phyloP scores from a whole-genome alignment of 2,113 vertebrate species.

The Gnathonemus longibarbis region DNA sequence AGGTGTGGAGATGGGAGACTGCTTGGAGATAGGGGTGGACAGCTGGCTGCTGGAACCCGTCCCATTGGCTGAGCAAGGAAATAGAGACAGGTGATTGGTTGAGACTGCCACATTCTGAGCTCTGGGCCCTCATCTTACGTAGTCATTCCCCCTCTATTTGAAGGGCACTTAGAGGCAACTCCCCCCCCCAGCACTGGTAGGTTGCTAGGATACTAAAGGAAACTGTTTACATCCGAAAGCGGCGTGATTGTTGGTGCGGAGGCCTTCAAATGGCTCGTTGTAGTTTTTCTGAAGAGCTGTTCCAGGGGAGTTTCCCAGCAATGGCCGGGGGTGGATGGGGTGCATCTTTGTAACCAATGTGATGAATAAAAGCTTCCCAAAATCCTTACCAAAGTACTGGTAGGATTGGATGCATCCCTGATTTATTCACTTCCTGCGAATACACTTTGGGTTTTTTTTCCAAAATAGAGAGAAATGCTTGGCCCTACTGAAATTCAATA shows the following conservation, averaged over 20 bases:
- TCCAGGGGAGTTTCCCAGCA: constrained; percentile 31
- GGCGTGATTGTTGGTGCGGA: constrained; percentile 35
- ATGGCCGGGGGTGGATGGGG: not conserved
- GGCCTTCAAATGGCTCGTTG: constrained; percentile 16
- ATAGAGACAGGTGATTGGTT: not conserved
- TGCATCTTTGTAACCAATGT: not conserved
- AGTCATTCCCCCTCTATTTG: not conserved
- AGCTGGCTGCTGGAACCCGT: constrained; percentile 94
- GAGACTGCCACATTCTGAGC: not conserved
- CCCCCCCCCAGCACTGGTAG: constrained; percentile 13
- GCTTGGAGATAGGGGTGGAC: constrained; percentile 96
- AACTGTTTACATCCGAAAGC: constrained; percentile 46
- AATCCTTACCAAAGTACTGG: not conserved
- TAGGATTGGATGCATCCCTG: no score
- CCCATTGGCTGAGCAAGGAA: constrained; percentile 61
- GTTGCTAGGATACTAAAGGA: constrained; percentile 52
- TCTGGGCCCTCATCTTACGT: not conserved
- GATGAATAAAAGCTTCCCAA: not conserved
- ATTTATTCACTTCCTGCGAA: not conserved
- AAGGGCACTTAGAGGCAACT: constrained; percentile 30
- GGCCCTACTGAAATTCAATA: not conserved
- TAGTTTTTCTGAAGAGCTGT: constrained; percentile 26
- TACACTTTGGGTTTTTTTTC: not conserved
- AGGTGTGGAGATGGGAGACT: constrained; percentile 94
- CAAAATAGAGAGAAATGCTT: not conserved